Evolutionary conservation across 2,113 vertebrate genomes (phyloP).

Genomic region (Aegithalos caudatus): DNA sequence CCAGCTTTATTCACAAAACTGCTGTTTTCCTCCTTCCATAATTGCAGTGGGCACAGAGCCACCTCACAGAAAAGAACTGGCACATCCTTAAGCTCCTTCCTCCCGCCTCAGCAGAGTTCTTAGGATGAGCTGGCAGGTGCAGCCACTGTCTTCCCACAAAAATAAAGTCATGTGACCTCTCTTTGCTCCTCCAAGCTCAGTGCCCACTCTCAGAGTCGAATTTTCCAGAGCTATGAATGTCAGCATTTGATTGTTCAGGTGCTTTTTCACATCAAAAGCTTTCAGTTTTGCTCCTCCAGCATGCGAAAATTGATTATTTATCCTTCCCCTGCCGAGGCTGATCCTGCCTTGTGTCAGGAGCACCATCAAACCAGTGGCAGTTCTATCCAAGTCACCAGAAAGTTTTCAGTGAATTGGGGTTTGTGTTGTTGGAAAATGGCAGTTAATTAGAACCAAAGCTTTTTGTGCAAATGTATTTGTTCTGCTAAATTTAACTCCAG

Average conservation of each 20-base stretch:
- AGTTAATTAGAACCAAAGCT: slow-evolving; percentile 26
- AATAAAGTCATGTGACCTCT: background rate
- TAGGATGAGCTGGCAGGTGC: slow-evolving; percentile 35
- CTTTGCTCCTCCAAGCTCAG: background rate
- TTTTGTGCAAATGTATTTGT: background rate
- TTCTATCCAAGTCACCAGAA: background rate
- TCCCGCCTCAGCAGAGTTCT: background rate
- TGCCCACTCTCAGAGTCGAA: background rate
- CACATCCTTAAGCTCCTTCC: background rate
- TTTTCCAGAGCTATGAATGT: background rate
- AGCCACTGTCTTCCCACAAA: background rate
- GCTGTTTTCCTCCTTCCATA: background rate
- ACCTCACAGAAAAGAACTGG: slow-evolving; percentile 15
- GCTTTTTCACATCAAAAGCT: slow-evolving; percentile 27
- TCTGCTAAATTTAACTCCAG: slow-evolving; percentile 49
- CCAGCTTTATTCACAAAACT: slow-evolving; percentile 45
- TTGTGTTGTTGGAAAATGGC: slow-evolving; percentile 33
- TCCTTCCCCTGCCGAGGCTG: background rate
- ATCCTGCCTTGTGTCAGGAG: slow-evolving; percentile 39
- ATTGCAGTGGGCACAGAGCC: slow-evolving; percentile 42
- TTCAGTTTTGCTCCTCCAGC: background rate
- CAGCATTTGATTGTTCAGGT: background rate
- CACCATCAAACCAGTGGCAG: background rate
- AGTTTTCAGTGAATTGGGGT: background rate
- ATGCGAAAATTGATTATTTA: slow-evolving; percentile 28